Evolutionary conservation across 2,113 vertebrate genomes (phyloP), one percentile per base, ranked within the genome.

Genomic region (Alosa alosa): DNA sequence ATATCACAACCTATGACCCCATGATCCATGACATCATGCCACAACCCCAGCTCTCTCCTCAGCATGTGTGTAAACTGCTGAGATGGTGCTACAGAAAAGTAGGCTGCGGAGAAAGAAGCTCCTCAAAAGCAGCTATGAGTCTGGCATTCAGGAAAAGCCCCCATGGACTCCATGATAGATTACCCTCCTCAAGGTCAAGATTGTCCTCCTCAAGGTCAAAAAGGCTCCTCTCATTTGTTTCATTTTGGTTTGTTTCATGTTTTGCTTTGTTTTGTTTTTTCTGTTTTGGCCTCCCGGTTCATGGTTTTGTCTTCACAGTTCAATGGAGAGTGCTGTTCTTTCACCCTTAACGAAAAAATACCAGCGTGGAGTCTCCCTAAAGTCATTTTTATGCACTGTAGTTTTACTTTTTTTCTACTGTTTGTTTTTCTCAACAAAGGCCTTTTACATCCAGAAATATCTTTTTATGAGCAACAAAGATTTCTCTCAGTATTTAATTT

Each of bases 381-480:
- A 91, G 88, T 90, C 31, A 89, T 92, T 91, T 91, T 89, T 50
- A 95, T 95, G 94, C 94, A 95, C 94, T 95, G 94, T 94, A 94
- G 75, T 94, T 93, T 86, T 84, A 84, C 87, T 87, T 87, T 86
- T 82, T 81, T 45, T 86, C 87, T 87, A 49, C 44, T 75, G 85
- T 88, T 88, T 89, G 82, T 85, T 52, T 88, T 45, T 81, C 86
- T 52, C 84, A 50, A 83, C 85, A 84, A 86, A 84, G 22, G 25
- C 72, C 72, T 81, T 82, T 87, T 87, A 55, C 82, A 83, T 87
- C 44, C 60, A 55, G 22, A 81, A 82, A 88, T 85, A 52, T 86
- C 88, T 89, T 85, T 13, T 83, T 60, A 88, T 86, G 82, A 89
- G 57, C 72, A 87, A 83, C 86, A 88, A 90, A 81, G 90, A 86